Conservation (phyloP, 1,140 invertebrate genomes). For the Heliconius congener region DNA sequence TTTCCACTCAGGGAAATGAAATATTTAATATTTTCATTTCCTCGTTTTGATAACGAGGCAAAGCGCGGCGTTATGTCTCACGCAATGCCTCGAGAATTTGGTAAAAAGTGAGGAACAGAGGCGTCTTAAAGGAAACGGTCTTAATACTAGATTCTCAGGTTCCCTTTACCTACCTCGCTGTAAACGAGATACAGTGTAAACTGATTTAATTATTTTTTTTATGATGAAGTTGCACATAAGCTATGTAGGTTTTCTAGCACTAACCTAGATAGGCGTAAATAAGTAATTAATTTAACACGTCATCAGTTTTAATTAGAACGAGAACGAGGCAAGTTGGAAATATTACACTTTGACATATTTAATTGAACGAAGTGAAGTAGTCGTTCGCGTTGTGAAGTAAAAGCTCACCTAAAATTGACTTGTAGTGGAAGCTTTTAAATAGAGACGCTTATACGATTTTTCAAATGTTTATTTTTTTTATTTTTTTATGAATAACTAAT, state of each 20-base stretch:
- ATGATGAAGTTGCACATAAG: not conserved
- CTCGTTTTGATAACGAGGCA: no score
- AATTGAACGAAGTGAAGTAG: not conserved
- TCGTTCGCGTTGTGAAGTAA: not conserved
- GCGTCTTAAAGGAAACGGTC: no score
- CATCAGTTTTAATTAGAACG: conserved; percentile 5
- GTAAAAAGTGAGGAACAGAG: no score
- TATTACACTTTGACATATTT: not conserved
- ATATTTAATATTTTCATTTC: no score
- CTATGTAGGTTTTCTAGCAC: not conserved
- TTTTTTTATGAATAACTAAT: no score
- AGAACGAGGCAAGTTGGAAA: not conserved
- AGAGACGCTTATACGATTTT: not conserved
- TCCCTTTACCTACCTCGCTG: no score
- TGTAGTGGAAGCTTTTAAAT: not conserved
- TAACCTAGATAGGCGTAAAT: conserved; percentile 8
- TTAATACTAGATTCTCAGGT: no score
- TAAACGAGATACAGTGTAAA: no score
- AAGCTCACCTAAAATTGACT: not conserved
- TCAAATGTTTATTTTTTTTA: not conserved
- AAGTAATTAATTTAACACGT: not conserved
- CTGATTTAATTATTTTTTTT: no score
- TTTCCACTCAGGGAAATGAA: no score
- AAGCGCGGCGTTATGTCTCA: no score
- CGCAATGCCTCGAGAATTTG: no score